Conservation (phyloP, 1,140 invertebrate species). For the Cyrtorhinus lividipennis region DNA sequence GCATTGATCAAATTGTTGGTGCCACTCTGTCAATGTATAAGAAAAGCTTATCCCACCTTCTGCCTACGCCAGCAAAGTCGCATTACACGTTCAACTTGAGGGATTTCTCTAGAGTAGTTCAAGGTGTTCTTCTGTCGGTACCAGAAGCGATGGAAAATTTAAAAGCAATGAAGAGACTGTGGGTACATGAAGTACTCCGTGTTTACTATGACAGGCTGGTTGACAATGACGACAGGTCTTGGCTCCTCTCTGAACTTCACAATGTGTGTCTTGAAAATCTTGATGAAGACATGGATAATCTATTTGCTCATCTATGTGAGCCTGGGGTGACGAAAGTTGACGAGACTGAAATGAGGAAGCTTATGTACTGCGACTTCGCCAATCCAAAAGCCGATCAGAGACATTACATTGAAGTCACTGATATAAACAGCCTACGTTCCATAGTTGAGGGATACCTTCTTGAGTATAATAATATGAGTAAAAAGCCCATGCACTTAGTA, state of each 20-base stretch:
- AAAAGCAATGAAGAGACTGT: slow-evolving; percentile 76
- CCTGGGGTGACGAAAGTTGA: slow-evolving; percentile 33
- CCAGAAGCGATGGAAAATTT: slow-evolving; percentile 82
- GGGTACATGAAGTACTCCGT: slow-evolving; percentile 86
- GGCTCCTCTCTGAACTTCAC: slow-evolving; percentile 50
- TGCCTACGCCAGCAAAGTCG: slow-evolving; percentile 81
- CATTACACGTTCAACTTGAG: slow-evolving; percentile 91
- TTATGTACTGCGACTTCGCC: slow-evolving; percentile 90
- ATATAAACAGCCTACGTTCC: slow-evolving; percentile 62
- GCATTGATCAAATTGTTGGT: slow-evolving; percentile 73
- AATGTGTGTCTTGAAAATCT: slow-evolving; percentile 33
- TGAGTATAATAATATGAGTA: slow-evolving; percentile 92
- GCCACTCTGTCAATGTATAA: slow-evolving; percentile 82
- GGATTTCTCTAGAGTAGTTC: slow-evolving; percentile 85
- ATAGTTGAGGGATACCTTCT: slow-evolving; percentile 82
- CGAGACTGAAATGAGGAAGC: slow-evolving; percentile 63
- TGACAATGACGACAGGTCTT: slow-evolving; percentile 63
- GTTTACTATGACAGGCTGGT: slow-evolving; percentile 89
- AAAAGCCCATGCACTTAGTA: slow-evolving; percentile 94
- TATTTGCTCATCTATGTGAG: slow-evolving; percentile 31
- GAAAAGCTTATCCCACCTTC: slow-evolving; percentile 57
- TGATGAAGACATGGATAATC: slow-evolving; percentile 37
- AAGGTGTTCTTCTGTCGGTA: slow-evolving; percentile 80
- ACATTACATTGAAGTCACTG: slow-evolving; percentile 74
- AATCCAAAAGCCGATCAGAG: slow-evolving; percentile 84